Base-by-base conservation (phyloP, 1,140 invertebrate genomes). In the Pantala flavescens region DNA sequence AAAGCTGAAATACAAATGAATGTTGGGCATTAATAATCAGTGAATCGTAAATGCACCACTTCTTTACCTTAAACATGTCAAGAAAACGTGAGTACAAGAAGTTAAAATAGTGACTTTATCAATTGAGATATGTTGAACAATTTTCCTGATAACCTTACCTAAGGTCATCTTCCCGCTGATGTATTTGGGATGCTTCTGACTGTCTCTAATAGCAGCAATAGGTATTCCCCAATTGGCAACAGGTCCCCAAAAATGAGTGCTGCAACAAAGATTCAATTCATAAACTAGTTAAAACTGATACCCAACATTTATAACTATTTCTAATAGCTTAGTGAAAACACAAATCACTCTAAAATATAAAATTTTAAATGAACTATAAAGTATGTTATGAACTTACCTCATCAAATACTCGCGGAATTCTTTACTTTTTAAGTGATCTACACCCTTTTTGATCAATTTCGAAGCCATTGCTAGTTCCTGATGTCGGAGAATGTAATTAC, bases 121-220 rank as follows among this genome's bases (percentile, higher is more conserved):
- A 36, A 36, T 9, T 36, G 28, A 36, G 2, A 5, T 5, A 36
- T 9, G 28, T 36, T 36, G 9, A 2, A 5, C 28, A 36, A 9
- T 36, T n/a, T n/a, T n/a, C 28, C 7, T 12, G 19, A 70, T 23
- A 23, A 74, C 83, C 84, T 84, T 82, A 98, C 96, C 96, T 79
- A 93, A 79, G 76, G 98, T 99, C 97, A 99, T 99, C 87, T 96
- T 97, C 16, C 96, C 96, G 87, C 96, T 98, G 75, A 99, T 98
- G 79, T 91, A 92, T 79, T 93, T 92, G 0, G 97, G 96, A 84
- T 97, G 92, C 83, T 97, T 98, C 77, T 89, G 88, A 75, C 93
- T 90, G 83, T 99, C 98, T 70, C 93, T 90, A 71, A 99, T 88
- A 10, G 97, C 97, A 74, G 98, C 98, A 75, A 99, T 83, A 12